Base-by-base conservation (phyloP, 1,140 invertebrate genomes). In the Eurytemora carolleeae region DNA sequence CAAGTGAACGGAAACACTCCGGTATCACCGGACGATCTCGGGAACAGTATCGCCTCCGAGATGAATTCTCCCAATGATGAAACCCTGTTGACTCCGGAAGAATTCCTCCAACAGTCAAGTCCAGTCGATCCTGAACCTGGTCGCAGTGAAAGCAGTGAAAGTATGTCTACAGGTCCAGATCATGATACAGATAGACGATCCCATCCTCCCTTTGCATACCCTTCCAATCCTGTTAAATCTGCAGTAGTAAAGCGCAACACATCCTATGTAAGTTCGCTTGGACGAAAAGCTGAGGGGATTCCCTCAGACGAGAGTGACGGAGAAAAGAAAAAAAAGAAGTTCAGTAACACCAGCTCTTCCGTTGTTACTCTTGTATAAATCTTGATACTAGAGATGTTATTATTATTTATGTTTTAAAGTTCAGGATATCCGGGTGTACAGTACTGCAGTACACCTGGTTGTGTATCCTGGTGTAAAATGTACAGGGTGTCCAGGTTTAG, bases 261-360 rank as follows among this genome's bases (percentile, higher is more conserved):
- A 18, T 60, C 59, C 17, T 60, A 60, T 54, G 59, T 60, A 1
- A 60, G 44, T 18, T 44, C 24, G 16, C 25, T 60, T 26, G 59
- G 59, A 52, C 2, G 59, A 22, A 24, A 55, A 2, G 17, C 3
- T 22, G 31, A 55, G 17, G 19, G 24, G n/a, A 53, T n/a, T 44
- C 7, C 7, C 31, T 12, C 31, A n/a, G 31, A 44, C n/a, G 31
- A 44, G 7, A 44, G 31, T n/a, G n/a, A 44, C 31, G 31, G n/a
- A 44, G 31, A 44, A 12, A 7, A 44, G 31, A 7, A 44, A 44
- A 44, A 44, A n/a, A 44, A 44, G n/a, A 12, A 7, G 7, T 44
- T 44, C 31, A 44, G 31, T n/a, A 44, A 44, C 7, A 44, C 31
- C 7, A 44, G 31, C n/a, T 44, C 31, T 7, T 44, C 31, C 7